Base-by-base conservation (phyloP, 2,888 invertebrate genomes). In the Sylvicola cinctus region DNA sequence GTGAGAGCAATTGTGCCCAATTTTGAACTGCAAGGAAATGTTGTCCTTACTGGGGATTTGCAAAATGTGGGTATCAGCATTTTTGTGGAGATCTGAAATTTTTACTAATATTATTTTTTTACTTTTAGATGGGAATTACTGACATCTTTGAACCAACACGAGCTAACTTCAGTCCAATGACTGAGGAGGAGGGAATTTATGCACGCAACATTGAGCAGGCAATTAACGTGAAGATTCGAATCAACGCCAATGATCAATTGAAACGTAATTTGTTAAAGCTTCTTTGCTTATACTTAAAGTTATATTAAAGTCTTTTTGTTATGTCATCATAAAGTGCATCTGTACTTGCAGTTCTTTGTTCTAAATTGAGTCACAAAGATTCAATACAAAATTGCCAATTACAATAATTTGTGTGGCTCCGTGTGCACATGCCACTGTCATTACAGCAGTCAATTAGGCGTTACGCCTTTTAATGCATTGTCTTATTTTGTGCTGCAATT, bases 161-260 rank as follows among this genome's bases (percentile, higher is more conserved):
- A 40, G 74, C 75, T 3, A 78, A 84, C 58, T 74, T 84, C 48
- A 66, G 72, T 13, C 71, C 71, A 37, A 80, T 84, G 81, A 81
- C 83, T 20, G 62, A 65, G 14, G 76, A 79, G 47, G 57, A 65
- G n/a, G 71, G 74, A 27, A 70, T 81, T 37, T 84, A 79, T 49
- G 81, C 80, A 25, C 71, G 77, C 36, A 81, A 81, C 53, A 73
- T 84, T 44, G 81, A 84, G 54, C 84, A 84, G 56, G 74, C 76
- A 13, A 77, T 85, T 39, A 79, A 79, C 34, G 77, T 85, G 12
- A 76, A 74, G 47, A 80, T 84, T 44, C 68, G 76, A 47, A 81
- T 81, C 52, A 79, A 78, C 52, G 53, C 57, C 41, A 54, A 53
- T 44, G 54, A 58, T 47, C 57, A 58, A 40, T 42, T 58, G 28